Conservation (phyloP, 2,113 vertebrate genomes). For the Neotoma lepida region DNA sequence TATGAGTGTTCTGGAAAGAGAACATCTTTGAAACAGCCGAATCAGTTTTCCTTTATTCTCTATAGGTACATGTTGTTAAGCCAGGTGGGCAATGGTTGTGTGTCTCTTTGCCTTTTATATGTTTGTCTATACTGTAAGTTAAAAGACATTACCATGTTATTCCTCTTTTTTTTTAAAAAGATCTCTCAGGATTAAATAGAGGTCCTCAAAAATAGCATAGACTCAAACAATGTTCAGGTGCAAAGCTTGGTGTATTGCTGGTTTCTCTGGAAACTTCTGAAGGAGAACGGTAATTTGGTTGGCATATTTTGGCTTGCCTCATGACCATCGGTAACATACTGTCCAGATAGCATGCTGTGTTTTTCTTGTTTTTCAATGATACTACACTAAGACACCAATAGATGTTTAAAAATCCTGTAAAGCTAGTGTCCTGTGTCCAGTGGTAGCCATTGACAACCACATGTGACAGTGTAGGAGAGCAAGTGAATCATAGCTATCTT, state of each 20-base stretch:
- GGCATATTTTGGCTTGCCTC: neutral
- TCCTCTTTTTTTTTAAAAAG: neutral
- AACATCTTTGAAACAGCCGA: neutral
- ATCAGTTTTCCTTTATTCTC: neutral
- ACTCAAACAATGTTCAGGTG: neutral
- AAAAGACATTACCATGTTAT: too few relatives aligned
- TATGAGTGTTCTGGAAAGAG: conserved; percentile 42
- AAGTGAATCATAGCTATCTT: neutral
- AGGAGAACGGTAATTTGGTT: neutral
- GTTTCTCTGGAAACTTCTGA: neutral
- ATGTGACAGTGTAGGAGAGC: neutral
- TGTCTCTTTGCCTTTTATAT: neutral
- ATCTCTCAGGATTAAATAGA: neutral
- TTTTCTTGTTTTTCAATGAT: neutral
- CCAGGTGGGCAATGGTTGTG: neutral
- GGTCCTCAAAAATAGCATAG: neutral
- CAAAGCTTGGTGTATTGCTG: neutral
- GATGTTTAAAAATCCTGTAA: neutral
- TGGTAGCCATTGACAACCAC: neutral
- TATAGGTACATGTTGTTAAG: neutral
- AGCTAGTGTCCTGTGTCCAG: neutral
- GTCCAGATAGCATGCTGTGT: neutral
- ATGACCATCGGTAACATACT: neutral
- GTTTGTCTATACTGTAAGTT: neutral
- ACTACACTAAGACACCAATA: neutral